Evolutionary conservation across 64 coral and sea anemone genomes (phyloP), one percentile per base, ranked within the genome.

Genomic region (Montipora foliosa): DNA sequence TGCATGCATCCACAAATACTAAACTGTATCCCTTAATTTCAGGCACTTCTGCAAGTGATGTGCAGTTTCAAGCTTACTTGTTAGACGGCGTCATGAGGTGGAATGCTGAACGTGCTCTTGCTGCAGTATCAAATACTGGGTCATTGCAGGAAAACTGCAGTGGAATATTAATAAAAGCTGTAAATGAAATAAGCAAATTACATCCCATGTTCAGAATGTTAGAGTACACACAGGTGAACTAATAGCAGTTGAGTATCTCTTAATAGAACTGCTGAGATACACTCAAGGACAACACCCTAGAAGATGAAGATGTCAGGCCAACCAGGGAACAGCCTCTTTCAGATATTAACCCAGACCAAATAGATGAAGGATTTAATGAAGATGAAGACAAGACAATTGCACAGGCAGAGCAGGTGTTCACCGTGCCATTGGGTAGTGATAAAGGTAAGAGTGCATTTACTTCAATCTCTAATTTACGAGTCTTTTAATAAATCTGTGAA

Each of bases 21-120:
- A 53, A 53, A 53, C 52, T 69, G 66, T 69, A 4, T 14, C 12
- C n/a, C 7, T 69, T 20, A 14, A 69, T 69, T 69, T 15, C 66
- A 69, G 66, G 66, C n/a, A 90, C 67, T 4, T 75, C 45, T 59
- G 89, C 94, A 19, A 92, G 84, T 70, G 84, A 81, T 64, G 13
- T 74, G 16, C 83, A 92, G 37, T 92, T 95, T 29, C 94, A 95
- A 75, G 94, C 89, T 13, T 95, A 88, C 25, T 49, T 95, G 19
- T 44, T 95, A 12, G 89, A 92, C 5, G 94, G 89, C 1, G 16
- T 92, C 6, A 3, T 2, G n/a, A 81, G 77, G 68, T 95, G 94
- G 94, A 95, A 92, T 81, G 62, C n/a, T 62, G 94, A 91, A 6
- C 88, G 61, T 20, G 75, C 88, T 67, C 24, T 72, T 67, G 75